Evolutionary conservation across 2,797 vertebrate genomes (phyloP).

Genomic region (Alfaro cultratus): DNA sequence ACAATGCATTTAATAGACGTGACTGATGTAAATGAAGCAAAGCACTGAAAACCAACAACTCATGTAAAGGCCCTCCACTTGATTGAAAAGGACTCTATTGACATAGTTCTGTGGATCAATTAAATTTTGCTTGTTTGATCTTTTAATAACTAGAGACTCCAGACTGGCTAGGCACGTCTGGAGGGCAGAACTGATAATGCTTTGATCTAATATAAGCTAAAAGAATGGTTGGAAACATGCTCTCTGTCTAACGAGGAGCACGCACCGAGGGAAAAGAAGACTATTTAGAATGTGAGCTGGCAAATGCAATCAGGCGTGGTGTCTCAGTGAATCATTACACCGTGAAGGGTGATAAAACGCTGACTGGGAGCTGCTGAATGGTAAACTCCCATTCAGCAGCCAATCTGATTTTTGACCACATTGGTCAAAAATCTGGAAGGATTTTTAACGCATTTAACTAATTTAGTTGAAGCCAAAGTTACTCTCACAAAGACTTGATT

Average conservation of each 20-base stretch:
- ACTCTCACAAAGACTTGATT: neutral
- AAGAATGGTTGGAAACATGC: slow-evolving; percentile 52
- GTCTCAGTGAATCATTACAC: slow-evolving; percentile 77
- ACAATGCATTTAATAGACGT: neutral
- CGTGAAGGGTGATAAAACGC: slow-evolving; percentile 66
- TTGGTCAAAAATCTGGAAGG: neutral
- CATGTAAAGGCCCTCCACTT: neutral
- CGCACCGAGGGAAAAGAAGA: slow-evolving; percentile 57
- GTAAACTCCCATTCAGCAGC: neutral
- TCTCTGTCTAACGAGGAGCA: slow-evolving; percentile 50
- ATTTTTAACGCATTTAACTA: neutral
- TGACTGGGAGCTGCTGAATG: slow-evolving; percentile 68
- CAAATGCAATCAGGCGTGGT: slow-evolving; percentile 63
- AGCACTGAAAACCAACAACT: neutral
- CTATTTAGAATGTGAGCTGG: slow-evolving; percentile 52
- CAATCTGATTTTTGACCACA: slow-evolving; percentile 40
- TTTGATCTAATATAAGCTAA: slow-evolving; percentile 63
- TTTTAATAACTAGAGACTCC: slow-evolving; percentile 28
- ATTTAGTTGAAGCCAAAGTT: neutral
- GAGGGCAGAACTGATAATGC: slow-evolving; percentile 46
- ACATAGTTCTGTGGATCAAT: slow-evolving; percentile 5
- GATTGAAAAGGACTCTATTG: slow-evolving; percentile 7
- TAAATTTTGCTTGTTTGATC: slow-evolving; percentile 20
- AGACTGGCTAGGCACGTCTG: slow-evolving; percentile 37
- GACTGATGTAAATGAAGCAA: neutral